Base-by-base conservation (phyloP, 2,888 invertebrate species). In the Hedya salicella region DNA sequence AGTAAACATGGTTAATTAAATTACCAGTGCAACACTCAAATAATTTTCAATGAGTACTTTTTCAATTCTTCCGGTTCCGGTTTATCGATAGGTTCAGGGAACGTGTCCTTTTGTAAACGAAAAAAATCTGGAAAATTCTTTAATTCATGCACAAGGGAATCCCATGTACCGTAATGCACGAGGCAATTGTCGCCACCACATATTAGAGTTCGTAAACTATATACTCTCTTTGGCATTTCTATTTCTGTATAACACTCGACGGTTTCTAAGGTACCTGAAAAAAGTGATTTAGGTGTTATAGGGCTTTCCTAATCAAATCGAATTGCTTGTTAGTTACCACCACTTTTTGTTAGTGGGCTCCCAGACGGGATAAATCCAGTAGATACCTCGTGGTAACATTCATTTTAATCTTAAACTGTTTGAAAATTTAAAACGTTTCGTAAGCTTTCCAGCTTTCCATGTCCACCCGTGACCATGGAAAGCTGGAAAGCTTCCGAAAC, bases 151-250 rank as follows among this genome's bases (percentile, higher is more conserved):
- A 87, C 79, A 9, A 85, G 63, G 0, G 85, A 85, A 13, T 77
- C 77, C 87, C 86, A 87, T 0, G 87, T 87, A 8, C 87, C 87
- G 50, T 77, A 82, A 61, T 87, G 83, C 3, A 85, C 67, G 1
- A 87, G 32, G 17, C 78, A 75, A 44, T 79, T 78, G 46, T 75
- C 73, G 4, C 74, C 72, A 3, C 82, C 79, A 4, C 83, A 83
- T 6, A 80, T 68, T 11, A 54, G 5, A n/a, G 25, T 44, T 4
- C 42, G 16, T 11, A 56, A 30, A 44, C 30, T 56, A 54, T 81
- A 81, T 2, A 80, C 76, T 52, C 79, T 69, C 61, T 76, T 79
- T n/a, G 87, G 85, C 54, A 87, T 71, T 17, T 74, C 70, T 3
- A 86, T 16, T 42, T 78, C 74, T 1, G 75, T 70, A 68, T 87